phyloP scores from a whole-genome alignment of 2,888 invertebrate genomes.

The Idaea straminata region DNA sequence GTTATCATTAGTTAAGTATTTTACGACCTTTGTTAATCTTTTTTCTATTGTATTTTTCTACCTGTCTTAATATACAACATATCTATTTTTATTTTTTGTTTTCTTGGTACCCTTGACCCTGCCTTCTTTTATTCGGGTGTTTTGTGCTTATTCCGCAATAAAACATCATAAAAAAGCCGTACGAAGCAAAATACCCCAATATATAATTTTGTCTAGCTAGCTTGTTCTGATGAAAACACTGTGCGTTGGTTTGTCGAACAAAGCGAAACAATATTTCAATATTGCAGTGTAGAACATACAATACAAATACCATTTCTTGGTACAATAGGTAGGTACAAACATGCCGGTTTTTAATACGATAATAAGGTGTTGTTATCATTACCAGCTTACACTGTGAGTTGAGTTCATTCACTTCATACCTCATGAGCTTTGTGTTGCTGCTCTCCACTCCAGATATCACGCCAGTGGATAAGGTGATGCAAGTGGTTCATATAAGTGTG shows the following conservation, averaged over 20 bases:
- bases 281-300: neutral
- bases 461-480: conserved; percentile 73
- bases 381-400: conserved; percentile 18
- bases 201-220: too few relatives aligned
- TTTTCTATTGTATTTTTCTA: too few relatives aligned
- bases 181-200: too few relatives aligned
- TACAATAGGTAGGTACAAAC: conserved; percentile 24
- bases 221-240: too few relatives aligned
- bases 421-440: conserved; percentile 68
- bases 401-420: conserved; percentile 47
- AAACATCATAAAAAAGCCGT: too few relatives aligned
- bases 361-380: conserved; percentile 24
- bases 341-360: conserved; percentile 32
- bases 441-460: conserved; percentile 73
- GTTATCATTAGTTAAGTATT: too few relatives aligned
- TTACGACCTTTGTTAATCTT: too few relatives aligned
- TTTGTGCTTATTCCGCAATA: too few relatives aligned
- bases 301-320: neutral
- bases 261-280: neutral
- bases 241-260: neutral
- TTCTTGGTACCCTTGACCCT: too few relatives aligned
- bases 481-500: conserved; percentile 73
- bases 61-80: too few relatives aligned
- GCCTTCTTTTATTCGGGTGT: too few relatives aligned
- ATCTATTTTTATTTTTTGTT: too few relatives aligned